These are phyloP conservation scores for Lipotes vexillifer DNA, from an alignment of 2,113 vertebrate genomes.

Conservation along the genomic window DNA sequence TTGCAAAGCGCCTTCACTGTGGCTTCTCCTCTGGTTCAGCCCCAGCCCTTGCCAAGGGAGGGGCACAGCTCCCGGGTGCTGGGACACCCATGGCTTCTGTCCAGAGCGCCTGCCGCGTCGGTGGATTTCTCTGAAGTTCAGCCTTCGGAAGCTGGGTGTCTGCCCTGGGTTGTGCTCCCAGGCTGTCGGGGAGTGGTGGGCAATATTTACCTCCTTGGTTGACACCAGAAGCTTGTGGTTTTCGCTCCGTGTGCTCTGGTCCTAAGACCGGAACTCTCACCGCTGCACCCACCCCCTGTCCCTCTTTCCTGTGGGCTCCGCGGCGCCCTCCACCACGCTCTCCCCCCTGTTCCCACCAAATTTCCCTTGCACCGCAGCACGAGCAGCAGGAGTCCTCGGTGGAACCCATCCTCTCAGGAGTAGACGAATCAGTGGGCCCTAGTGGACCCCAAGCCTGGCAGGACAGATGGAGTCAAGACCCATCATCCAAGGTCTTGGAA, in stretches of 20 bases:
- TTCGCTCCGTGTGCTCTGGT: background rate
- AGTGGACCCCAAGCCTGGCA: background rate
- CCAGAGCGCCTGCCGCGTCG: accelerated
- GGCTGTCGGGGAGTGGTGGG: background rate
- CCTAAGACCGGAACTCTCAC: background rate
- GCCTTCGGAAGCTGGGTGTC: accelerated
- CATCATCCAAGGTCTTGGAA: background rate
- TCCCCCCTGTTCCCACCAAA: background rate
- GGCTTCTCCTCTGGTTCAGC: background rate
- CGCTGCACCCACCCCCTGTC: accelerated
- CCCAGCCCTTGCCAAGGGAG: background rate
- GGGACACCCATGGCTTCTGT: background rate
- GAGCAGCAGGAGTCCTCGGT: background rate
- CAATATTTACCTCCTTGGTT: background rate
- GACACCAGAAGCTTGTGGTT: background rate
- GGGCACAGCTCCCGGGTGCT: background rate
- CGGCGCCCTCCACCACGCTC: accelerated
- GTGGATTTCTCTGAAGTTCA: background rate
- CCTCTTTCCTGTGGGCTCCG: background rate
- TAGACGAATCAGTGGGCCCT: background rate
- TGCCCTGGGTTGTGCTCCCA: background rate
- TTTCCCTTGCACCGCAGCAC: background rate
- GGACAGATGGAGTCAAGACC: background rate
- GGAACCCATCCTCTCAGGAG: background rate
- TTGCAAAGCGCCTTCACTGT: accelerated